A percentile compares a stretch with the other conserved stretches of the same genome.
Evolutionary conservation across 2,113 vertebrate species (phyloP).

Genomic region (Uria aalge): DNA sequence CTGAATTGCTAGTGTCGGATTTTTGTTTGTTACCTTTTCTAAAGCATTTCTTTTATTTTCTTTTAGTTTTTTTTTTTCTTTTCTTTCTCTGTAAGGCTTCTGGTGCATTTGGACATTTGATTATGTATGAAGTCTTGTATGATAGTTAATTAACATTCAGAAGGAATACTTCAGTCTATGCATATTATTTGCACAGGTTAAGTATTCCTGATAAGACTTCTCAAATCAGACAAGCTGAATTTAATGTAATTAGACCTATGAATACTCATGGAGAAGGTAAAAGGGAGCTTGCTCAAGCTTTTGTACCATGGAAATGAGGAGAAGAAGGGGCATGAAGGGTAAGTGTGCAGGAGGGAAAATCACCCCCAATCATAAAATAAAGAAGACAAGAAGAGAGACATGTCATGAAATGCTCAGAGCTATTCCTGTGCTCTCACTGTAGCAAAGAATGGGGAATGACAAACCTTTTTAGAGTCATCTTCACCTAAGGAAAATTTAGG

Average conservation of each 20-base stretch:
- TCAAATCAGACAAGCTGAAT: slow-evolving; percentile 67
- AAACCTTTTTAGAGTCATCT: neutral
- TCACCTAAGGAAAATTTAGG: neutral
- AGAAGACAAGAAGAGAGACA: slow-evolving; percentile 3
- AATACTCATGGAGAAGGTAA: slow-evolving; percentile 56
- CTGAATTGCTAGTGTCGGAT: neutral
- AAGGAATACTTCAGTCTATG: slow-evolving; percentile 16
- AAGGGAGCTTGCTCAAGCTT: slow-evolving; percentile 10
- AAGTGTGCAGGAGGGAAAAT: neutral
- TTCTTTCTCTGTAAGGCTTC: neutral
- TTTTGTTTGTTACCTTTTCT: neutral
- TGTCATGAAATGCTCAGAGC: neutral
- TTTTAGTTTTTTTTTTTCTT: neutral
- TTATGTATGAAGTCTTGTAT: neutral
- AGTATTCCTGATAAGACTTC: slow-evolving; percentile 70
- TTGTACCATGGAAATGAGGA: slow-evolving; percentile 11
- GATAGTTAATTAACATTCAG: slow-evolving; percentile 60
- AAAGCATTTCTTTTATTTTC: neutral
- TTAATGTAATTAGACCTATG: slow-evolving; percentile 71
- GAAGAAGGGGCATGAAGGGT: neutral
- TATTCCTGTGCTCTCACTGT: neutral
- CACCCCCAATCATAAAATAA: neutral
- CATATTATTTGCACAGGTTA: slow-evolving; percentile 72
- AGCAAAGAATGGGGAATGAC: neutral
- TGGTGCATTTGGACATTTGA: neutral